A percentile compares a stretch with the other conserved stretches of the same genome.
phyloP scores from a whole-genome alignment of 2,888 invertebrate species.

The Electrophaes corylata region DNA sequence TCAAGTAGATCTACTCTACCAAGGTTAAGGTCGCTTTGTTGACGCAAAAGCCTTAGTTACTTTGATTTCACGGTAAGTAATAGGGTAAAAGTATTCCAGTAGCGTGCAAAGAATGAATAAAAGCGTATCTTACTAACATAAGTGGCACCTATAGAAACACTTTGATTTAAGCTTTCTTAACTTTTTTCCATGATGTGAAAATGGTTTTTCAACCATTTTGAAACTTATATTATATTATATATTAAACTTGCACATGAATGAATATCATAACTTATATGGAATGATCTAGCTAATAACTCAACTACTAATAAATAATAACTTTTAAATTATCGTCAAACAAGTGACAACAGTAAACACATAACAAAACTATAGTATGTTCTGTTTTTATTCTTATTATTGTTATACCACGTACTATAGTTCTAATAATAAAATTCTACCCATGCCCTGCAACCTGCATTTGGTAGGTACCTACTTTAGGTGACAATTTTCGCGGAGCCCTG shows the following conservation, averaged over 20 bases:
- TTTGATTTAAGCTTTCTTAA: neutral
- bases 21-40: neutral
- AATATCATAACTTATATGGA: too few species aligned
- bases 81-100: slow-evolving; percentile 7
- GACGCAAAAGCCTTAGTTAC: neutral
- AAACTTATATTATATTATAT: too few species aligned
- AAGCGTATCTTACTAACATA: too few species aligned
- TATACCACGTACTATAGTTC: too few species aligned
- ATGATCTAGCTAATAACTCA: too few species aligned
- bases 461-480: slow-evolving; percentile 44
- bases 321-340: too few species aligned
- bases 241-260: too few species aligned
- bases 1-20: too few species aligned
- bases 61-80: slow-evolving; percentile 1
- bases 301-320: too few species aligned
- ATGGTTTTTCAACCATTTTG: neutral
- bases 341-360: too few species aligned
- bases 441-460: slow-evolving; percentile 22
- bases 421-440: neutral
- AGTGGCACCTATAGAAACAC: neutral
- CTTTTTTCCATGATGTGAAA: neutral
- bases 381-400: too few species aligned
- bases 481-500: slow-evolving; percentile 53
- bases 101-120: neutral
- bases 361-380: too few species aligned